Evolutionary conservation across 1,140 invertebrate species (phyloP).

Genomic region (Penaeus chinensis): DNA sequence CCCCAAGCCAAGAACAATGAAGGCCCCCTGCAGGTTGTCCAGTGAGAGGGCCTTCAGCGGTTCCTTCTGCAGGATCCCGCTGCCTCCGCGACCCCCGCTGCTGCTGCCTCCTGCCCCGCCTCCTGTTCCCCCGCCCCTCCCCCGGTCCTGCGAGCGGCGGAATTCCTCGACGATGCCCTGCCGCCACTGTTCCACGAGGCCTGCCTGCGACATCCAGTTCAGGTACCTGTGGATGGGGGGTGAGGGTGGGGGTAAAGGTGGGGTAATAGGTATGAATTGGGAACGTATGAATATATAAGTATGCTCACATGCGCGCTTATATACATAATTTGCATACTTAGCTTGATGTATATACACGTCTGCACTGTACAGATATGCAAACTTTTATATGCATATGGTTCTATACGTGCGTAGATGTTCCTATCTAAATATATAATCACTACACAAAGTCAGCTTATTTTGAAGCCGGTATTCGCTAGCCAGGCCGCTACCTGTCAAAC

Average conservation of each 20-base stretch:
- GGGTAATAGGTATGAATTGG: too few relatives aligned
- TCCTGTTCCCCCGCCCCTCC: neutral
- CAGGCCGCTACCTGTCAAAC: constrained; percentile 34
- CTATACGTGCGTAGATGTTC: too few relatives aligned
- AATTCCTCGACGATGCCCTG: constrained; percentile 17
- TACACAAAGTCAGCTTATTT: too few relatives aligned
- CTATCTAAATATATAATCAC: too few relatives aligned
- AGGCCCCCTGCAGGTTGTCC: constrained; percentile 35
- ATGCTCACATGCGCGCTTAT: too few relatives aligned
- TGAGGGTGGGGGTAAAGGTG: too few relatives aligned
- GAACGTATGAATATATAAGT: too few relatives aligned
- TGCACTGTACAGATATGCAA: too few relatives aligned
- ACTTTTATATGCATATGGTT: too few relatives aligned
- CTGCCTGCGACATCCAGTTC: constrained; percentile 35
- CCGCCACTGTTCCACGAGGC: constrained; percentile 25
- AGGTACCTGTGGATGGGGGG: constrained; percentile 18
- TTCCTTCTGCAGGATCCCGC: neutral
- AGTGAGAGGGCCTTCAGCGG: constrained; percentile 11
- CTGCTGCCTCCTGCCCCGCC: neutral
- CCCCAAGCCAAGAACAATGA: constrained; percentile 25
- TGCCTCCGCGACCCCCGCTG: neutral
- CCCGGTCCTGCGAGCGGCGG: neutral
- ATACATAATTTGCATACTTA: too few relatives aligned
- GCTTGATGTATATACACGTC: too few relatives aligned
- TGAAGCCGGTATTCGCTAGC: too few relatives aligned